phyloP scores from a whole-genome alignment of 2,113 vertebrate genomes.

The Craseonycteris thonglongyai region DNA sequence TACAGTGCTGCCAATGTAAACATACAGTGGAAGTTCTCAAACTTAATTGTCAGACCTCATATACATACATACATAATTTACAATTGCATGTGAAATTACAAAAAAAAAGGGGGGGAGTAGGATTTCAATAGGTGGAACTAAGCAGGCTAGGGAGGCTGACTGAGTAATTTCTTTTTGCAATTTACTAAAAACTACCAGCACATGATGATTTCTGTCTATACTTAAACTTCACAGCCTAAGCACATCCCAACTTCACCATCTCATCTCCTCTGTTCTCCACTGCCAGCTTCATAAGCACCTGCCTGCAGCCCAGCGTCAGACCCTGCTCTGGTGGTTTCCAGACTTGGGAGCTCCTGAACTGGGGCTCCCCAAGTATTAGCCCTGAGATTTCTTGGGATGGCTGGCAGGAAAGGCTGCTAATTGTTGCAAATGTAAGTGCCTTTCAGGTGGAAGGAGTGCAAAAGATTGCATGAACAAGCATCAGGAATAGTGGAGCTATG shows the following conservation, averaged over 20 bases:
- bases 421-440: not conserved
- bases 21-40: too few relatives aligned
- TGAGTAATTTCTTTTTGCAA: not conserved
- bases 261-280: not conserved
- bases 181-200: not conserved
- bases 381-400: not conserved
- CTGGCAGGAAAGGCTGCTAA: too few relatives aligned
- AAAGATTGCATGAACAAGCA: not conserved
- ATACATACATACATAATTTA: not conserved
- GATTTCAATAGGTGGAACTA: not conserved
- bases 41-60: too few relatives aligned
- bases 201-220: not conserved
- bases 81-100: not conserved
- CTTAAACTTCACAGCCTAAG: not conserved
- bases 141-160: not conserved
- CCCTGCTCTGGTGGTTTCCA: not conserved
- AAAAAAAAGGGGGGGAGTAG: not conserved
- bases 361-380: accelerated
- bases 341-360: not conserved
- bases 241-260: not conserved
- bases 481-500: not conserved
- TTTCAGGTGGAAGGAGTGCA: too few relatives aligned
- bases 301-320: not conserved
- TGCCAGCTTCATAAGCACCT: not conserved
- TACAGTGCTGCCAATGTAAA: too few relatives aligned